Conservation (phyloP, 2,888 invertebrate genomes). For the Mythimna albipuncta region DNA sequence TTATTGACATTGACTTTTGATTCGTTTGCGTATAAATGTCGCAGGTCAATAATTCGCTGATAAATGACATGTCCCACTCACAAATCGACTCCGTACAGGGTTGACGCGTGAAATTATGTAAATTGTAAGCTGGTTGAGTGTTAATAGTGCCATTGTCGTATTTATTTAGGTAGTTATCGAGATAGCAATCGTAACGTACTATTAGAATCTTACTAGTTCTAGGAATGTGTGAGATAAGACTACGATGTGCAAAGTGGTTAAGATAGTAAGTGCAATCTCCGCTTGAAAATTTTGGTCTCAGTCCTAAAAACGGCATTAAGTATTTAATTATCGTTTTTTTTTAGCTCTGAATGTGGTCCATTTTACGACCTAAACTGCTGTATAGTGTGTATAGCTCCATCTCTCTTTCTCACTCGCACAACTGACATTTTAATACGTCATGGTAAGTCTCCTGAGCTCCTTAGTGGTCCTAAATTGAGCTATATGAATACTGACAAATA, state of each 20-base stretch:
- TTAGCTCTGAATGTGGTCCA: no score
- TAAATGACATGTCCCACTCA: conserved; percentile 10
- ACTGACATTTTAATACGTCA: no score
- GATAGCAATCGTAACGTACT: neutral
- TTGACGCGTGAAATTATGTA: neutral
- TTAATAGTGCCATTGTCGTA: neutral
- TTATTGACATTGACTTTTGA: conserved; percentile 63
- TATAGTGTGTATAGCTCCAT: no score
- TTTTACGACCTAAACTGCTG: no score
- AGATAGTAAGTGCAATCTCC: neutral
- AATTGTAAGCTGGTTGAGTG: conserved; percentile 2
- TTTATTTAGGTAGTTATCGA: conserved; percentile 3
- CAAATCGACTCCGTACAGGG: neutral
- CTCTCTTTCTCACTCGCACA: no score
- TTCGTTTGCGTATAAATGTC: conserved; percentile 39
- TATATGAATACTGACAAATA: no score
- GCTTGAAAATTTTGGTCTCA: no score
- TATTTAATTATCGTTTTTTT: no score
- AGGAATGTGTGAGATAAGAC: conserved; percentile 9
- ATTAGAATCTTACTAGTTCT: conserved; percentile 9
- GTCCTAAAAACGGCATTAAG: no score
- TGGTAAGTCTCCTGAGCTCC: no score
- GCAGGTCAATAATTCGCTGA: conserved; percentile 31
- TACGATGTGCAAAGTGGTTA: neutral
- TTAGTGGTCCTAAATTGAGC: no score